Percentiles rank a stretch among this genome's conserved stretches.
phyloP scores from a whole-genome alignment of 1,140 invertebrate genomes.

The Pseudomyrmex sp. region DNA sequence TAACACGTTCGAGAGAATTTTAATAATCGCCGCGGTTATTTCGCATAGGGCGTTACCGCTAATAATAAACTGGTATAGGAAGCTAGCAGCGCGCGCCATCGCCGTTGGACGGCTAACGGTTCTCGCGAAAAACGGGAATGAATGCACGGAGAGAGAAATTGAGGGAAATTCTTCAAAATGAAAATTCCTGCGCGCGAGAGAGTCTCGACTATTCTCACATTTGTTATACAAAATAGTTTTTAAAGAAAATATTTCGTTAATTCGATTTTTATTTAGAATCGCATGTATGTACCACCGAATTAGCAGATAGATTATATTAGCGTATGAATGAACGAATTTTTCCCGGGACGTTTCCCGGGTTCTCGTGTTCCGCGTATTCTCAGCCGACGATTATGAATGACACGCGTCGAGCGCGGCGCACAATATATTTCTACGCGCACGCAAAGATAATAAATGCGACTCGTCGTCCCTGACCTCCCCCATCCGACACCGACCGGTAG shows the following conservation, averaged over 20 bases:
- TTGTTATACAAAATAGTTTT: no score
- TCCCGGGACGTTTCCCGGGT: no score
- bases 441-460: conserved; percentile 18
- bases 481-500: conserved; percentile 10
- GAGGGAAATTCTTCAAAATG: conserved; percentile 19
- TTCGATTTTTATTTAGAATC: no score
- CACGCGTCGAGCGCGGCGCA: not conserved
- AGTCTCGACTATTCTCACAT: no score
- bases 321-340: no score
- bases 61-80: conserved; percentile 48
- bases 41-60: conserved; percentile 25
- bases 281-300: no score
- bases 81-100: not conserved
- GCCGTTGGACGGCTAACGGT: conserved; percentile 42
- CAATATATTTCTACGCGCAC: not conserved
- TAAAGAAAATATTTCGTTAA: no score
- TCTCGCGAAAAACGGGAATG: conserved; percentile 31
- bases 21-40: conserved; percentile 38
- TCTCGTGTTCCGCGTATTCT: no score
- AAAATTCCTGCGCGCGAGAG: no score
- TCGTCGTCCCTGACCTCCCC: conserved; percentile 63
- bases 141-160: conserved; percentile 34
- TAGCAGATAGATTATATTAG: no score
- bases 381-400: not conserved
- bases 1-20: conserved; percentile 6